These are phyloP conservation scores for Coreoperca whiteheadi DNA, from an alignment of 2,113 vertebrate genomes.

Conservation along the genomic window DNA sequence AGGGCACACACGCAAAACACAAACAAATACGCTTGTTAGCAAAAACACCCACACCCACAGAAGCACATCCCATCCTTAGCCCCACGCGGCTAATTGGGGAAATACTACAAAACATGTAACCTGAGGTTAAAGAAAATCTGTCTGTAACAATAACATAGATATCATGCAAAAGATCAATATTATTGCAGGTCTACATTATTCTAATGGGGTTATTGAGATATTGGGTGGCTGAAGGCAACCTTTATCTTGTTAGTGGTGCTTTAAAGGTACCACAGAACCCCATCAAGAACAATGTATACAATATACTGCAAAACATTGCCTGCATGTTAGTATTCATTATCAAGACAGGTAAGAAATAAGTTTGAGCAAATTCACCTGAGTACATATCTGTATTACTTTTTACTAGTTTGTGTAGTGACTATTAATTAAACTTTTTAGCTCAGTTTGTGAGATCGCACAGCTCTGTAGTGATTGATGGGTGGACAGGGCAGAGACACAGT, in stretches of 20 bases:
- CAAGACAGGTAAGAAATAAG: background rate
- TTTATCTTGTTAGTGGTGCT: conserved; percentile 27
- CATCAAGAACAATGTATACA: conserved; percentile 14
- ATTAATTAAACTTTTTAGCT: conserved; percentile 10
- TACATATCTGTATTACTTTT: background rate
- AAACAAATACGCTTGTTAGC: background rate
- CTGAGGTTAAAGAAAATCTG: conserved; percentile 37
- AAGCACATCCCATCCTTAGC: background rate
- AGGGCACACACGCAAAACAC: background rate
- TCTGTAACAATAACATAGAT: conserved; percentile 32
- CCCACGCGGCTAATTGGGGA: conserved; percentile 18
- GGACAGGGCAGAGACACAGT: conserved; percentile 1
- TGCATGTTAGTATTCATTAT: conserved; percentile 11
- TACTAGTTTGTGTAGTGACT: background rate
- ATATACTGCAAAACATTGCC: conserved; percentile 3
- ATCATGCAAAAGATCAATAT: conserved; percentile 57
- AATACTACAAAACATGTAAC: conserved; percentile 45
- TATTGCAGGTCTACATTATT: conserved; percentile 26
- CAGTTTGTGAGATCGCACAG: background rate
- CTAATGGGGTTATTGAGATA: conserved; percentile 29
- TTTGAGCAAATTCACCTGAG: conserved; percentile 1
- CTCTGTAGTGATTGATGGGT: background rate
- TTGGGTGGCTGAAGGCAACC: conserved; percentile 42
- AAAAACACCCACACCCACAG: background rate
- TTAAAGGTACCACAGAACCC: conserved; percentile 26